A percentile compares a stretch with the other conserved stretches of the same genome.
Conservation (phyloP, 2,797 vertebrate species). For the Sardinella longiceps region DNA sequence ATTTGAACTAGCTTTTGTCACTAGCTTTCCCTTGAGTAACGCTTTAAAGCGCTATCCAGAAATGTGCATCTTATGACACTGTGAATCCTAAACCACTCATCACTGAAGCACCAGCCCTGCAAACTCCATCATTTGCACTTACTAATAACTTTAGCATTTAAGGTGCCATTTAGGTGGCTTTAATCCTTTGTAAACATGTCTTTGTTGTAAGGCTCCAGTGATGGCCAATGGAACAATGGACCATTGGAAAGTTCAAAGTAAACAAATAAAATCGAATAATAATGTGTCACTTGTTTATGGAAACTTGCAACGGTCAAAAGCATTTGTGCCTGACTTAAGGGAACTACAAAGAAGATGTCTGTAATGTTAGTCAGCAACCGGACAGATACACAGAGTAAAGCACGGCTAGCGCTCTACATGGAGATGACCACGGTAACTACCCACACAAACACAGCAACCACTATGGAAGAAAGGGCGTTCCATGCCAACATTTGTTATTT, state of each 20-base stretch:
- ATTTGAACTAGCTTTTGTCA: background rate
- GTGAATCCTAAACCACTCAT: background rate
- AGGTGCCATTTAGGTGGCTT: background rate
- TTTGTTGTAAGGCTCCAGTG: background rate
- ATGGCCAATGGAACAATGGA: background rate
- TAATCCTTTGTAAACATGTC: constrained; percentile 9
- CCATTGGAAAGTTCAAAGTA: background rate
- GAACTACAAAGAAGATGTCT: background rate
- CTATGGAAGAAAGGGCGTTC: constrained; percentile 52
- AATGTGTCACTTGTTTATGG: background rate
- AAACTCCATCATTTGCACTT: background rate
- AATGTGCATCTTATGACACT: background rate
- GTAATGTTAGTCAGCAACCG: background rate
- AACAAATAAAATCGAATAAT: background rate
- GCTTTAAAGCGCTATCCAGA: background rate
- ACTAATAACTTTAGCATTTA: background rate
- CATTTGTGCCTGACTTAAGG: background rate
- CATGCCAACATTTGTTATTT: constrained; percentile 67
- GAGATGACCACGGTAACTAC: constrained; percentile 40
- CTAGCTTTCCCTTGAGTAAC: background rate
- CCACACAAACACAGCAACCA: constrained; percentile 50
- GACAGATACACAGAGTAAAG: constrained; percentile 30
- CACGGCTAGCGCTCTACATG: constrained; percentile 33
- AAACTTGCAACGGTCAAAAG: background rate
- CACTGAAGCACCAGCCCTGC: background rate